These are phyloP conservation scores for Marcusenius ussheri DNA, from an alignment of 2,113 vertebrate genomes.

Conservation along the genomic window DNA sequence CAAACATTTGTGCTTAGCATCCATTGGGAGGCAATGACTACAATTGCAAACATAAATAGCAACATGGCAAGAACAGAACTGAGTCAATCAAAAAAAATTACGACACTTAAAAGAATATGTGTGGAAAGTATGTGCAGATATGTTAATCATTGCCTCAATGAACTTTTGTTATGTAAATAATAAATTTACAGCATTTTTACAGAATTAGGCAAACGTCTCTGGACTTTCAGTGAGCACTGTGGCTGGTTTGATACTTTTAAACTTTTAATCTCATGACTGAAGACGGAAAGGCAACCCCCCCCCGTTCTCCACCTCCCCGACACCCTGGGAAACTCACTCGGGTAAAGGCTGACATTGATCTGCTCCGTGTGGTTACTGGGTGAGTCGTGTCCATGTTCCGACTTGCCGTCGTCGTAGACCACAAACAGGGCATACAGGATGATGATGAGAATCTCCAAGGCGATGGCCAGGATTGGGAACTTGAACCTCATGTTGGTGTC, in stretches of 20 bases:
- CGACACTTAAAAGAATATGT: neutral
- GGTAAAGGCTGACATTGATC: constrained; percentile 54
- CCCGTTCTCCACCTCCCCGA: neutral
- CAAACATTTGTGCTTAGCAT: neutral
- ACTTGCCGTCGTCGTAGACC: constrained; percentile 56
- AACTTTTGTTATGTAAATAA: neutral
- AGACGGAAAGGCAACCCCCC: neutral
- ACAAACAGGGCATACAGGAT: constrained; percentile 74
- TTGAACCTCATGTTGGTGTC: constrained; percentile 80
- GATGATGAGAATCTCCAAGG: constrained; percentile 71
- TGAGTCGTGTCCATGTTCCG: rapidly evolving
- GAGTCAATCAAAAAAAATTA: neutral
- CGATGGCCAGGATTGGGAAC: constrained; percentile 74
- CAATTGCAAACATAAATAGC: neutral
- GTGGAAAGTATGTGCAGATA: neutral
- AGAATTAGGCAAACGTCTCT: neutral
- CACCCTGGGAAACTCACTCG: constrained; percentile 70
- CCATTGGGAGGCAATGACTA: neutral
- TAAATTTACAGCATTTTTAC: neutral
- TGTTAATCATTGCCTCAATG: neutral
- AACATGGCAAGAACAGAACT: neutral
- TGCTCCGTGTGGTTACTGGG: neutral
- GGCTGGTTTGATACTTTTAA: neutral
- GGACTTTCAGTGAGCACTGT: neutral
- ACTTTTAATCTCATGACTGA: neutral